Conservation (phyloP, 2,113 vertebrate species). For the Boulengeromyrus knoepffleri region DNA sequence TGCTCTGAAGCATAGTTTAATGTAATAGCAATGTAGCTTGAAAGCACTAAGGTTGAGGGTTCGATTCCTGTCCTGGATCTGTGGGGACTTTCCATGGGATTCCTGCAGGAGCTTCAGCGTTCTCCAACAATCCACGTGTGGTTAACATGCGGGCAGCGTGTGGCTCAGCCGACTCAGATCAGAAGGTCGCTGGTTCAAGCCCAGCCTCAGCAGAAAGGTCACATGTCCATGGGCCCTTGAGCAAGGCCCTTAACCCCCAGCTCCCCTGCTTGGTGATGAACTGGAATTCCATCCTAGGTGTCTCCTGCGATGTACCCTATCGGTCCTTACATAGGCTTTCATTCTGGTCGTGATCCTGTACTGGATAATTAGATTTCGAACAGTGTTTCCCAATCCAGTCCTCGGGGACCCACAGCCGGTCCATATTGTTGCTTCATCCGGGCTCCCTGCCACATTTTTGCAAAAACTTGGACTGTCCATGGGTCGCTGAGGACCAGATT, state of each 20-base stretch:
- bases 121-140: neutral
- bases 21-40: neutral
- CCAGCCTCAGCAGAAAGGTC: neutral
- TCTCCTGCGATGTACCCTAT: neutral
- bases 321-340: neutral
- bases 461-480: no score
- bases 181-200: neutral
- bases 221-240: neutral
- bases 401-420: no score
- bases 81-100: neutral
- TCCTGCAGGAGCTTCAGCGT: neutral
- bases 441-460: neutral
- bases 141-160: neutral
- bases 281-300: neutral
- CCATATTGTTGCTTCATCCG: neutral
- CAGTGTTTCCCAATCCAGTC: no score
- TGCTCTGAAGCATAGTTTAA: neutral
- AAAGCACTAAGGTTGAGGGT: neutral
- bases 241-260: neutral
- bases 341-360: neutral
- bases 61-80: neutral
- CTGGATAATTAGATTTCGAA: no score
- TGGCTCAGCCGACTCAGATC: neutral
- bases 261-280: neutral
- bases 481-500: no score